phyloP scores from a whole-genome alignment of 2,113 vertebrate species.

The Solea senegalensis region DNA sequence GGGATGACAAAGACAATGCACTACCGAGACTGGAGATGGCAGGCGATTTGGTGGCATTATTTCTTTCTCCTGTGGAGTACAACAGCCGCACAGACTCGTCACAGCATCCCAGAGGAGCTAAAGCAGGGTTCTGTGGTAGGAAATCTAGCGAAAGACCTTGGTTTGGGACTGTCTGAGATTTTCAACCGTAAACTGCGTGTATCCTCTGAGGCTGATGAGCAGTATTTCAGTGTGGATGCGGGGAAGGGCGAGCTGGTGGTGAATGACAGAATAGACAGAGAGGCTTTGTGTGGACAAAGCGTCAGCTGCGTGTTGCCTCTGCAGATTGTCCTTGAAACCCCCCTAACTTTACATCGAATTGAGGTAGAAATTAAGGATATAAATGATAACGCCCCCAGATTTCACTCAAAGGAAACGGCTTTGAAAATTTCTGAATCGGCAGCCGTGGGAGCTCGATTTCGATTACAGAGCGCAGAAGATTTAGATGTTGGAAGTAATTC shows the following conservation, averaged over 20 bases:
- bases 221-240: constrained; percentile 81
- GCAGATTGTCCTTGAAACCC: constrained; percentile 81
- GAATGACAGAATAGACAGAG: constrained; percentile 83
- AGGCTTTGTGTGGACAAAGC: constrained; percentile 82
- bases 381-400: constrained; percentile 83
- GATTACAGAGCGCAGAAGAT: constrained; percentile 65
- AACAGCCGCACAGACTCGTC: constrained; percentile 70
- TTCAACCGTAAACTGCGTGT: constrained; percentile 78
- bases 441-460: constrained; percentile 62
- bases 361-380: constrained; percentile 85
- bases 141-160: constrained; percentile 83
- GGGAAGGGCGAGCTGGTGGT: constrained; percentile 80
- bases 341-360: constrained; percentile 68
- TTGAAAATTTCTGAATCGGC: constrained; percentile 68
- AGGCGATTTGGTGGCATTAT: constrained; percentile 58
- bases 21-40: constrained; percentile 61
- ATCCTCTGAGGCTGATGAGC: constrained; percentile 76
- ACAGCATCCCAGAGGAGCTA: constrained; percentile 79
- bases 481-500: constrained; percentile 70
- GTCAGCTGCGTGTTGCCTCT: constrained; percentile 79
- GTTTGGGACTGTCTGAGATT: constrained; percentile 77
- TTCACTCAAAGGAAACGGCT: constrained; percentile 20
- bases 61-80: constrained; percentile 70
- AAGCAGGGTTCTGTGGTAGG: constrained; percentile 80
- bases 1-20: constrained; percentile 62